Evolutionary conservation across 2,113 vertebrate species (phyloP), one percentile per base, ranked within the genome.

Genomic region (Delphinapterus leucas): DNA sequence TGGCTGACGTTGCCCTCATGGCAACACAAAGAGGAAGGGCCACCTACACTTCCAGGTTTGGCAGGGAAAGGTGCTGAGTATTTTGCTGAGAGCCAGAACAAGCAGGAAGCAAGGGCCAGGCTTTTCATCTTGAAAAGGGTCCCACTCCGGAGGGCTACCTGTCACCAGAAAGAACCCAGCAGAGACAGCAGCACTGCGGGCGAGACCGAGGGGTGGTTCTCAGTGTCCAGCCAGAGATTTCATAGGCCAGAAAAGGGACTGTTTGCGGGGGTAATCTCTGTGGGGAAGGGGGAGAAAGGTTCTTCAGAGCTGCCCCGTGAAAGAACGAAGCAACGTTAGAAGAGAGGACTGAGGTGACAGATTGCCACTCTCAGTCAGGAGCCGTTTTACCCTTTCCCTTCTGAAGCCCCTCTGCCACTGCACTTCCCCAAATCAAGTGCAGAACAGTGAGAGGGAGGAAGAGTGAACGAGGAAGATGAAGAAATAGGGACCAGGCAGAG

Each of bases 401-500:
- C 7, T 21, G 44, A 76, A 76, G 13, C 55, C 12, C 47, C 21
- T 87, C 41, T 49, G 44, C 76, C 11, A 58, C 0, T 0, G 1
- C 6, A 25, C 18, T 8, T 14, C 23, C 33, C 11, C 3, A 7
- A 31, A 6, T 10, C 55, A 65, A 33, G 18, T 26, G 26, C 41
- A 67, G 26, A 23, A 49, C 13, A 60, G 31, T 23, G 76, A 77
- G 5, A 41, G 6, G 23, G 58, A 47, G 12, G 17, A 53, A 1
- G 14, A n/a, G 13, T 8, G 13, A 65, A 25, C 1, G 31, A 65
- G 38, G 47, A n/a, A 1, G 9, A 0, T 0, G 5, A 73, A 77
- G 21, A 47, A 76, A 12, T 10, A 23, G 5, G 31, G 76, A 7
- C 9, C 6, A 60, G 21, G 5, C 12, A 63, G 20, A 70, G 5